Conservation (phyloP, 2,113 vertebrate genomes). For the Poicephalus gulielmi region DNA sequence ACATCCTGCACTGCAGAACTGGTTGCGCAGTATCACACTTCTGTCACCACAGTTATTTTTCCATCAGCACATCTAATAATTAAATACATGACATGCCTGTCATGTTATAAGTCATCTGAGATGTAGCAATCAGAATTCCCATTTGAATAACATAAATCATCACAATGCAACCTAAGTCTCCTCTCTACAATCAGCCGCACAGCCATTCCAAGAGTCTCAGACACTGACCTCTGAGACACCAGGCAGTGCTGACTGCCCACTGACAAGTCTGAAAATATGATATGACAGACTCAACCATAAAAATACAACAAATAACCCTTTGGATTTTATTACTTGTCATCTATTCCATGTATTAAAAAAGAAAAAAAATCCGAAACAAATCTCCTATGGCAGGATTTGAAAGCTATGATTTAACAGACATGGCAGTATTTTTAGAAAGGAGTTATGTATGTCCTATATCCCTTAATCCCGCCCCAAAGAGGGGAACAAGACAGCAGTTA, state of each 20-base stretch:
- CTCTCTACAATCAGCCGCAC: not conserved
- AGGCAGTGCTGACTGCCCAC: not conserved
- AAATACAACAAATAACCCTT: slow-evolving; percentile 25
- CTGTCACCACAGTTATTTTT: not conserved
- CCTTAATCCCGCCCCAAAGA: not conserved
- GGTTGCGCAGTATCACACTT: not conserved
- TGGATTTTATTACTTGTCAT: slow-evolving; percentile 42
- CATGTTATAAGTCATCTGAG: not conserved
- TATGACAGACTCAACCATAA: slow-evolving; percentile 3
- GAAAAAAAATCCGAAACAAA: not conserved
- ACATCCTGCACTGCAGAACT: rapidly evolving
- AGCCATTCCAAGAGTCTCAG: not conserved
- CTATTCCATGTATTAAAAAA: not conserved
- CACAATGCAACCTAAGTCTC: not conserved
- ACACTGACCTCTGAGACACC: not conserved
- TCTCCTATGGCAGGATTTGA: slow-evolving; percentile 28
- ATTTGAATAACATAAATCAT: not conserved
- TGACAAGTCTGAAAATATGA: not conserved
- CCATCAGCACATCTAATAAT: not conserved
- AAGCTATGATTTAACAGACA: slow-evolving; percentile 30
- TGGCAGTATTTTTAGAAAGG: not conserved
- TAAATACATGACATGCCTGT: not conserved
- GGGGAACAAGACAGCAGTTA: not conserved
- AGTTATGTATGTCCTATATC: not conserved
- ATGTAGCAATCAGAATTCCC: not conserved